phyloP scores from a whole-genome alignment of 2,888 invertebrate species.

The Podabrus alpinus region DNA sequence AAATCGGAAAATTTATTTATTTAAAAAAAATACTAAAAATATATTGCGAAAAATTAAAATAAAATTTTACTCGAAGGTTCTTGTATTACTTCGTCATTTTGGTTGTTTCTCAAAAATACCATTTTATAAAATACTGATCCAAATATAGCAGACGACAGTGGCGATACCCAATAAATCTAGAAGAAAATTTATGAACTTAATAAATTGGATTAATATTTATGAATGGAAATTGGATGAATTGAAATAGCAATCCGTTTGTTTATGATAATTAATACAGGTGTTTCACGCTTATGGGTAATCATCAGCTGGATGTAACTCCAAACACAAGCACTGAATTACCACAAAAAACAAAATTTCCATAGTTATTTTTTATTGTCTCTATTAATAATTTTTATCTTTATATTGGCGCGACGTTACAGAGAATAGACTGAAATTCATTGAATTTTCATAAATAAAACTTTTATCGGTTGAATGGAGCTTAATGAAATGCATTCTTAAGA shows the following conservation, averaged over 20 bases:
- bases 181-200: conserved; percentile 27
- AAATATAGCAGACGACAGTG: conserved; percentile 43
- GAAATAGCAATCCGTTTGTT: too few relatives aligned
- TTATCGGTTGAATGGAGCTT: background rate
- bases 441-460: background rate
- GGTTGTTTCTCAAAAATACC: conserved; percentile 32
- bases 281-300: background rate
- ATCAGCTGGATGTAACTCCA: background rate
- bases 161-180: conserved; percentile 51
- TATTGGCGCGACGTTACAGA: too few relatives aligned
- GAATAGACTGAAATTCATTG: background rate
- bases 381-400: too few relatives aligned
- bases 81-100: background rate
- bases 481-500: background rate
- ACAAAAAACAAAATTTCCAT: background rate
- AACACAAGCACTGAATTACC: too few relatives aligned
- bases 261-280: background rate
- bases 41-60: too few relatives aligned
- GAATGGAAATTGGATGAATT: background rate
- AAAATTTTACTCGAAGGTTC: too few relatives aligned
- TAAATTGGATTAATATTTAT: background rate
- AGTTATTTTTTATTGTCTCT: background rate
- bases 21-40: too few relatives aligned
- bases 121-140: conserved; percentile 43
- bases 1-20: too few relatives aligned